These are phyloP conservation scores for Trilocha varians DNA, from an alignment of 2,888 invertebrate species.

Conservation along the genomic window DNA sequence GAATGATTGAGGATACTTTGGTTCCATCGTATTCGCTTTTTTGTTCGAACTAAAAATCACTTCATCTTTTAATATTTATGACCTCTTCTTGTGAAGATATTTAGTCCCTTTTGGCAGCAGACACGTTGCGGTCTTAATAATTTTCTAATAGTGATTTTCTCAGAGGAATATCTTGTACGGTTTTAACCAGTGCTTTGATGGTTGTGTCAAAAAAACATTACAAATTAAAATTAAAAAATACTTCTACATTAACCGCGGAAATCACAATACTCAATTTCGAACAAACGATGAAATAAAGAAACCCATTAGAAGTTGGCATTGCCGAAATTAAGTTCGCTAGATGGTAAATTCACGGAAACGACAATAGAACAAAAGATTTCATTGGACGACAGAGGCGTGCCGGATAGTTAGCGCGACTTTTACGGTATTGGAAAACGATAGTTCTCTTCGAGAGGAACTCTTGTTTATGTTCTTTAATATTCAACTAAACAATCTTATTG, in stretches of 20 bases:
- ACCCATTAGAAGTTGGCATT: slow-evolving; percentile 32
- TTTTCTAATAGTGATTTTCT: too few relatives aligned
- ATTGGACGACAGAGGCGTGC: slow-evolving; percentile 34
- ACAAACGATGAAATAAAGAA: slow-evolving; percentile 29
- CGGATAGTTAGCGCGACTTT: slow-evolving; percentile 31
- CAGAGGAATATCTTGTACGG: too few relatives aligned
- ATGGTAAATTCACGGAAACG: slow-evolving; percentile 18
- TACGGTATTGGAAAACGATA: slow-evolving; percentile 44
- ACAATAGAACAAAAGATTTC: slow-evolving; percentile 38
- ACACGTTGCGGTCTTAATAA: too few relatives aligned
- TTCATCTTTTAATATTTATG: slow-evolving; percentile 13
- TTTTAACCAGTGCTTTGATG: too few relatives aligned
- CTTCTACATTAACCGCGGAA: too few relatives aligned
- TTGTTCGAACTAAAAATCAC: background rate
- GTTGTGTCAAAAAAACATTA: too few relatives aligned
- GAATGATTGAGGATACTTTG: slow-evolving; percentile 1
- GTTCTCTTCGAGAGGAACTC: slow-evolving; percentile 14
- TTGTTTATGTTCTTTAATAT: slow-evolving; percentile 10
- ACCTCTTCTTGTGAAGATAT: too few relatives aligned
- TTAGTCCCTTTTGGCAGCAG: too few relatives aligned
- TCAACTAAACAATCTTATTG: background rate
- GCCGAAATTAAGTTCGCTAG: slow-evolving; percentile 32
- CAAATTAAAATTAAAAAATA: too few relatives aligned
- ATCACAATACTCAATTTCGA: too few relatives aligned
- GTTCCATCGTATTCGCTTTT: slow-evolving; percentile 1